Evolutionary conservation across 2,113 vertebrate species (phyloP).

Genomic region (Saguinus midas): DNA sequence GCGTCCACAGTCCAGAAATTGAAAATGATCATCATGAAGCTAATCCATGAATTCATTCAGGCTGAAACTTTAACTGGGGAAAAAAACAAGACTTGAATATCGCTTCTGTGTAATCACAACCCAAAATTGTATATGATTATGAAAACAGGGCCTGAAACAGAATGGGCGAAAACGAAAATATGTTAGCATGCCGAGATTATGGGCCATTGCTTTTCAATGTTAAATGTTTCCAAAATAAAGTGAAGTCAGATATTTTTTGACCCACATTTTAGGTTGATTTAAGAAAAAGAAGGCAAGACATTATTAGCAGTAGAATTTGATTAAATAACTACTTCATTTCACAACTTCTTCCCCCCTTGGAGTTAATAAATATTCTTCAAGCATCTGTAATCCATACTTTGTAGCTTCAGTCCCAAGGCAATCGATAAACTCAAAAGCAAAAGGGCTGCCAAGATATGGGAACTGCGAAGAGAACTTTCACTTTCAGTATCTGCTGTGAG

Average conservation of each 20-base stretch:
- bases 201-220: not conserved
- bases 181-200: not conserved
- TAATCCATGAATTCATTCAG: not conserved
- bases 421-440: not conserved
- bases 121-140: not conserved
- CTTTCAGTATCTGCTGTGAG: not conserved
- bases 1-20: not conserved
- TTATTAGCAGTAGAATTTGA: not conserved
- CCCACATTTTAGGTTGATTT: conserved; percentile 18
- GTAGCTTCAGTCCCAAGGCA: not conserved
- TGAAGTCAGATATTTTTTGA: not conserved
- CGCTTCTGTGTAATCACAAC: not conserved
- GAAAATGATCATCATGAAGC: not conserved
- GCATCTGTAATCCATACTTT: conserved; percentile 33
- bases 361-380: conserved; percentile 1
- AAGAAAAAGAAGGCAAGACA: conserved; percentile 35
- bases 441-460: not conserved
- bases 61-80: not conserved
- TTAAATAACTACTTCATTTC: conserved; percentile 36
- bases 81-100: not conserved
- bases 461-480: not conserved
- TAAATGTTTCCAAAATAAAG: not conserved
- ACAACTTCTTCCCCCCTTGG: not conserved
- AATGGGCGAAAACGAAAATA: not conserved
- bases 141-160: not conserved